These are phyloP conservation scores for Oreochromis grahami DNA, from an alignment of 2,797 vertebrate genomes.

Conservation along the genomic window DNA sequence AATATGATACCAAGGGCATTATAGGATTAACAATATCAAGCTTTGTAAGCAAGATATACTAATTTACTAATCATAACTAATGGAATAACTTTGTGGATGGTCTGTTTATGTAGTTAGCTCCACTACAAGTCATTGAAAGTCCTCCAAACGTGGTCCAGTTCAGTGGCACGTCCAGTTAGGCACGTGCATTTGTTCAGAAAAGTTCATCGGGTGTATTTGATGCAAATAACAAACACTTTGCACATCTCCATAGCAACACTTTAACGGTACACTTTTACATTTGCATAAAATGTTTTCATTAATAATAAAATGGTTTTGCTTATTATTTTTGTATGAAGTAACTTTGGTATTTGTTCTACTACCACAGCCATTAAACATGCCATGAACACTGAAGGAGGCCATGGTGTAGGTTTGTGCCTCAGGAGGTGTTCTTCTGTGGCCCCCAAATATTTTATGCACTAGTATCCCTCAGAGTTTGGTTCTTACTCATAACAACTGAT, in stretches of 20 bases:
- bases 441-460: rapidly evolving
- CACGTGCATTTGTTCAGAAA: rapidly evolving
- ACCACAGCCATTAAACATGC: not conserved
- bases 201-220: rapidly evolving
- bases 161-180: rapidly evolving
- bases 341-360: not conserved
- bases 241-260: not conserved
- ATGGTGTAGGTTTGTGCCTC: not conserved
- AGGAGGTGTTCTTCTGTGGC: not conserved
- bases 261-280: rapidly evolving
- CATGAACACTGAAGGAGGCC: not conserved
- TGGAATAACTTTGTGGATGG: not conserved
- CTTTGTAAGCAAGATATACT: not conserved
- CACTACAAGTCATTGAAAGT: not conserved
- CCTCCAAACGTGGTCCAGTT: not conserved
- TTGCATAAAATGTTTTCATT: not conserved
- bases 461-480: not conserved
- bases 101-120: not conserved
- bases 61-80: not conserved
- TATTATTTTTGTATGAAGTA: not conserved
- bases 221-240: not conserved
- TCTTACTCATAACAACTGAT: rapidly evolving
- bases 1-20: not conserved
- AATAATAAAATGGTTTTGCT: rapidly evolving
- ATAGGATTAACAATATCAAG: not conserved